Evolutionary conservation across 2,888 invertebrate genomes (phyloP).

Genomic region (Chrysolina americana): DNA sequence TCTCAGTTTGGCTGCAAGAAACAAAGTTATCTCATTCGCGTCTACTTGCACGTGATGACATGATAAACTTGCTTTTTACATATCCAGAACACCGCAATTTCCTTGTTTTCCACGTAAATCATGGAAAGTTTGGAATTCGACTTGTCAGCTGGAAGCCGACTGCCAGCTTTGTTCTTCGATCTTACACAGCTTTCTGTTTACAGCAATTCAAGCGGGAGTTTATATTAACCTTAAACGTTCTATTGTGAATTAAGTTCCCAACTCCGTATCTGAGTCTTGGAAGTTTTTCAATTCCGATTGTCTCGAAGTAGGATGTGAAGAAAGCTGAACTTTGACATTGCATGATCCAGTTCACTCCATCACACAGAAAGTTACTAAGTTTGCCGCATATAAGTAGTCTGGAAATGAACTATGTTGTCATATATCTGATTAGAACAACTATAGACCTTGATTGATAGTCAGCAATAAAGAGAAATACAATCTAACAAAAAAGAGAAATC

Average conservation of each 20-base stretch:
- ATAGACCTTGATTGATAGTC: too few relatives aligned
- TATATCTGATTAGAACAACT: too few relatives aligned
- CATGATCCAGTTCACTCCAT: not conserved
- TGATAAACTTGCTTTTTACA: constrained; percentile 15
- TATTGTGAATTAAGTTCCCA: constrained; percentile 33
- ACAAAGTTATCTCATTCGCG: not conserved
- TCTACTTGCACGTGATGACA: constrained; percentile 7
- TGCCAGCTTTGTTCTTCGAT: constrained; percentile 10
- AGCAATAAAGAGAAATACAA: too few relatives aligned
- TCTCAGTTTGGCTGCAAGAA: not conserved
- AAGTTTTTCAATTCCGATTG: constrained; percentile 21
- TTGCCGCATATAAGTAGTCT: not conserved
- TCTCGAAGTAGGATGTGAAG: constrained; percentile 5
- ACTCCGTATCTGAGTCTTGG: constrained; percentile 24
- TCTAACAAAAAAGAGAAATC: too few relatives aligned
- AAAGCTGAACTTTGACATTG: constrained; percentile 8
- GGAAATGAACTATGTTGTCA: not conserved
- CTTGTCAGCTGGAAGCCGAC: constrained; percentile 11
- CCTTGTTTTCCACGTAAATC: constrained; percentile 16
- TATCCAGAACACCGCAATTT: constrained; percentile 14
- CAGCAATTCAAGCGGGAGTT: constrained; percentile 33
- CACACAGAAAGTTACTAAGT: not conserved
- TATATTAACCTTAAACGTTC: constrained; percentile 31
- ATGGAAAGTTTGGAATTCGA: constrained; percentile 1
- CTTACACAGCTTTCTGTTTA: constrained; percentile 18